Base-by-base conservation (phyloP, 2,113 vertebrate genomes). In the Cepphus grylle region DNA sequence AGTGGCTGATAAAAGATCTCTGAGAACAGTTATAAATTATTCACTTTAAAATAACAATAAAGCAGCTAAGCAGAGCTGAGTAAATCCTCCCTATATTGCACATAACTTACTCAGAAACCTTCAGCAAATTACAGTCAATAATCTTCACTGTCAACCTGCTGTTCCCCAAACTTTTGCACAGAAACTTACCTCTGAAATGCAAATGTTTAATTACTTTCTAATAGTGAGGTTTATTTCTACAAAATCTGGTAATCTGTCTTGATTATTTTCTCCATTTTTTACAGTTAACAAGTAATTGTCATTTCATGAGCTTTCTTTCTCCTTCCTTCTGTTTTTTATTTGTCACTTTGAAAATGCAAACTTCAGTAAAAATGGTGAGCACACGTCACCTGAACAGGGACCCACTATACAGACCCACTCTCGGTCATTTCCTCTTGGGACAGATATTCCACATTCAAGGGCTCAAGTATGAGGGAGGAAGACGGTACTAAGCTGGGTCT, bases 1-100 rank as follows among this genome's bases (percentile, higher is more conserved):
- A 98, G 98, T 97, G 96, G 92, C 96, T 98, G 98, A 99, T 98
- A 98, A 98, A 99, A 98, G 96, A 97, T 97, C 97, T 97, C 86
- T 86, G 90, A 93, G 97, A 97, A 97, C 97, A 95, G 97, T 97
- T 98, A 98, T 96, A 98, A 98, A 98, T 98, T 97, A 98, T 96
- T 97, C 93, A 97, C 90, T 97, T 97, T 95, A 95, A 95, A 88
- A 96, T 97, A 97, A 98, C 98, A 98, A 97, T 97, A 98, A 98
- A 97, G 59, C 93, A 97, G 85, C 90, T 88, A 86, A 92, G 82
- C 66, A 53, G 92, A 86, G 92, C 59, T 56, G 76, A 96, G 81
- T 96, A 97, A 97, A 97, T 89, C 95, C 59, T 93, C 94, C 81
- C 94, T 93, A 92, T 86, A 95, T 94, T 81, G 81, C 26, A 15